Evolutionary conservation across 2,113 vertebrate genomes (phyloP).

Genomic region (Hydropotes inermis): DNA sequence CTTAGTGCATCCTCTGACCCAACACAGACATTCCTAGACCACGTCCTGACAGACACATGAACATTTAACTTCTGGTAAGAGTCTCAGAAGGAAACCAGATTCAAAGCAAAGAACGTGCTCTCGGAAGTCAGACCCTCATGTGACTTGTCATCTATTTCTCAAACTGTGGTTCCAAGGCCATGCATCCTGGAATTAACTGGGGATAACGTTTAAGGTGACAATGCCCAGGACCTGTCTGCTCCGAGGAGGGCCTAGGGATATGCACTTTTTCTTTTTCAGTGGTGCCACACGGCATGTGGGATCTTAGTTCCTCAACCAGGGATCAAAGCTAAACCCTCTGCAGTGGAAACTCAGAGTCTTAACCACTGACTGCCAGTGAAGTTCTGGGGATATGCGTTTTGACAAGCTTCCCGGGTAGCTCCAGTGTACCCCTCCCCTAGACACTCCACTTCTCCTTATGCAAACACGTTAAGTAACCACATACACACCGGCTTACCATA

Average conservation of each 20-base stretch:
- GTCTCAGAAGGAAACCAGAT: not conserved
- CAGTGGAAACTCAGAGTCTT: not conserved
- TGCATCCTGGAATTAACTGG: not conserved
- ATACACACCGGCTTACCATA: not conserved
- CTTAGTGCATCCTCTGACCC: not conserved
- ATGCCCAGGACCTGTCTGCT: not conserved
- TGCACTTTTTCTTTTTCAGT: not conserved
- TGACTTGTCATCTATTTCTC: not conserved
- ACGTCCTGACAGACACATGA: not conserved
- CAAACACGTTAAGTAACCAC: not conserved
- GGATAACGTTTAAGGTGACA: not conserved
- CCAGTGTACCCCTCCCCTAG: not conserved
- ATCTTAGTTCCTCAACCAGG: not conserved
- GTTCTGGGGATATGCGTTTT: not conserved
- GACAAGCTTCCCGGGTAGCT: not conserved
- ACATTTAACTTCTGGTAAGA: not conserved
- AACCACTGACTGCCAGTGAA: not conserved
- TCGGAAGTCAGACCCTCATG: not conserved
- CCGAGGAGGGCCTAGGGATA: not conserved
- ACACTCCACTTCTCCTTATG: not conserved
- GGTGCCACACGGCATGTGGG: not conserved
- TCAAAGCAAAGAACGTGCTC: not conserved
- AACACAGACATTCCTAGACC: not conserved
- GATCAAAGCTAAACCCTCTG: not conserved
- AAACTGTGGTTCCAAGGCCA: not conserved